Base-by-base conservation (phyloP, 1,140 invertebrate species). In the Tetragonula clypearis region DNA sequence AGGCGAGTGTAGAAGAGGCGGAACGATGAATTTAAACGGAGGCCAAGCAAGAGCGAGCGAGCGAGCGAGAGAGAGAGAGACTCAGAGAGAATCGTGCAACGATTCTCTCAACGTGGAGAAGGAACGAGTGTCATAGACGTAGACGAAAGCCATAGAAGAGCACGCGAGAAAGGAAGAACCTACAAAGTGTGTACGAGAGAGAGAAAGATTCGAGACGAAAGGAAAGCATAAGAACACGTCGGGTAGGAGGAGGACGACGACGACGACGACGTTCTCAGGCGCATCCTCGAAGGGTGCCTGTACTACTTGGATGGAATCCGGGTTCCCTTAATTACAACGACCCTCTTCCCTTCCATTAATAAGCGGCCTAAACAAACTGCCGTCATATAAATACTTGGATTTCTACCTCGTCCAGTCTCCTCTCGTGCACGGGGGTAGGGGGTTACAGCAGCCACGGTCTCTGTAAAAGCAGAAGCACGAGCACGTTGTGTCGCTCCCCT, bases 321-420 rank as follows among this genome's bases (percentile, higher is more conserved):
- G 88, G 82, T 91, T 89, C 80, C 92, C 92, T 93, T 93, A 92
- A 93, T 93, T 93, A 93, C 92, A 92, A 92, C 90, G 85, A 87
- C 90, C 90, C 87, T 89, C 88, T 92, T 93, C 86, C 87, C 86
- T 89, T 87, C 88, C 92, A 92, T 93, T 93, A 93, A 93, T 93
- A 93, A 93, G 88, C 90, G 89, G 84, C 88, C 92, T 92, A 92
- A 92, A 93, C 88, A 93, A 93, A 93, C 91, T 91, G 90, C 87
- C 89, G 87, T 92, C 92, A 92, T 93, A 93, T 92, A 93, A 92
- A 93, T 93, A 93, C 91, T 92, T 92, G 89, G 88, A 92, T 93
- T 91, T 93, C 88, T 83, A 80, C 79, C 84, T 90, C 86, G 85
- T 89, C 79, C 87, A 79, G 69, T 83, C 81, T 88, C 12, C 75